A percentile compares a stretch with the other conserved stretches of the same genome.
phyloP scores from a whole-genome alignment of 2,113 vertebrate species.

The Salvelinus namaycush region DNA sequence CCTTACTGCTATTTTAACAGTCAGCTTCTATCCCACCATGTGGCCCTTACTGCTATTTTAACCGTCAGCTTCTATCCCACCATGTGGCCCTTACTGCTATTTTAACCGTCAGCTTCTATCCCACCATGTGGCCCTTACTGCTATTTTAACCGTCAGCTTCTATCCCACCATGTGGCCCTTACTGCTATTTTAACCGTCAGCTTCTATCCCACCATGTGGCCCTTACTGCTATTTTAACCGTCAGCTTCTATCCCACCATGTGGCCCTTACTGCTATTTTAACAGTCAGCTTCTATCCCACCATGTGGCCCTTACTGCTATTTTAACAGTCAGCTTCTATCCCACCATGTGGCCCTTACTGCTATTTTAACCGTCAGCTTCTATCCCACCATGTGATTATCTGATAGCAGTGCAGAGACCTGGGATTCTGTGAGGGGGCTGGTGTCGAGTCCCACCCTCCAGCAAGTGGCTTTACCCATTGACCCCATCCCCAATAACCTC shows the following conservation, averaged over 20 bases:
- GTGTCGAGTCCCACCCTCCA: constrained; percentile 69
- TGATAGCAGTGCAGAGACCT: constrained; percentile 52
- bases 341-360: constrained; percentile 26
- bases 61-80: constrained; percentile 13
- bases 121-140: too few relatives aligned
- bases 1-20: too few relatives aligned
- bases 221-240: too few relatives aligned
- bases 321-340: too few relatives aligned
- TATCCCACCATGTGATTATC: constrained; percentile 31
- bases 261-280: constrained; percentile 1
- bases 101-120: too few relatives aligned
- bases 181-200: too few relatives aligned
- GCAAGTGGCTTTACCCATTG: constrained; percentile 58
- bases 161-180: constrained; percentile 34
- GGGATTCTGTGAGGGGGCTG: constrained; percentile 44
- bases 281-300: too few relatives aligned
- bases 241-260: constrained; percentile 32
- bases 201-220: too few relatives aligned
- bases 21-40: too few relatives aligned
- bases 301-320: too few relatives aligned
- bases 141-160: background rate
- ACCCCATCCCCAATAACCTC: constrained; percentile 65
- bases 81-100: constrained; percentile 14
- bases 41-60: too few relatives aligned
- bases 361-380: too few relatives aligned